Evolutionary conservation across 2,797 vertebrate species (phyloP), one percentile per base, ranked within the genome.

Genomic region (Melanogrammus aeglefinus): DNA sequence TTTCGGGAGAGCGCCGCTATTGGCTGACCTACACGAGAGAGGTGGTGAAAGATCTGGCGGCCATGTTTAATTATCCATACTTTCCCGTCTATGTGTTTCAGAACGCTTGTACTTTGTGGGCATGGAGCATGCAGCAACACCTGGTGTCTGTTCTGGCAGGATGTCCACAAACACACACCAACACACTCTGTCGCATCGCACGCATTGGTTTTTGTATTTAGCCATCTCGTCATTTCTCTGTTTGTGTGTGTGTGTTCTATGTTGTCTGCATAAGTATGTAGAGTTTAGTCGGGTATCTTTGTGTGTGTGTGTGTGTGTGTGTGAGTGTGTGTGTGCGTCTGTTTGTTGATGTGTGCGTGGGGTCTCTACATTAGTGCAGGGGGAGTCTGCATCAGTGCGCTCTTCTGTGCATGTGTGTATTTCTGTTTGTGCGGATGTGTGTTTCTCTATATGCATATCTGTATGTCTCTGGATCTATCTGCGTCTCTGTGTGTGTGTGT

Each of bases 111-210:
- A 86, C 44, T 51, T 51, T 51, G 13, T 51, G 87, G 86, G 39
- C 78, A 29, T 75, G 75, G 82, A 87, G 85, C 87, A 81, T 82
- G 81, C 82, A 84, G 88, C 87, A 83, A 87, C 91, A 90, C 92
- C 93, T 91, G 92, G 89, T 86, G 86, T 86, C 81, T 79, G 77
- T 72, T 86, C 78, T 88, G 89, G 85, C 83, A 78, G 84, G 74
- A 81, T 75, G 79, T 41, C 77, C 75, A 75, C 81, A 47, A 44
- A 75, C 44, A 76, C n/a, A 39, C 77, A n/a, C n/a, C n/a, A n/a
- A 21, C 44, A 57, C 73, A 51, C 47, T 51, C 33, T 14, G n/a
- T 18, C n/a, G 57, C 29, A 31, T 31, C 71, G 3, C 41, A 8
- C 70, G 73, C 29, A n/a, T n/a, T n/a, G 74, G 63, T 29, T 29